Evolutionary conservation across 1,140 invertebrate genomes (phyloP).

Genomic region (Drosophila miranda): DNA sequence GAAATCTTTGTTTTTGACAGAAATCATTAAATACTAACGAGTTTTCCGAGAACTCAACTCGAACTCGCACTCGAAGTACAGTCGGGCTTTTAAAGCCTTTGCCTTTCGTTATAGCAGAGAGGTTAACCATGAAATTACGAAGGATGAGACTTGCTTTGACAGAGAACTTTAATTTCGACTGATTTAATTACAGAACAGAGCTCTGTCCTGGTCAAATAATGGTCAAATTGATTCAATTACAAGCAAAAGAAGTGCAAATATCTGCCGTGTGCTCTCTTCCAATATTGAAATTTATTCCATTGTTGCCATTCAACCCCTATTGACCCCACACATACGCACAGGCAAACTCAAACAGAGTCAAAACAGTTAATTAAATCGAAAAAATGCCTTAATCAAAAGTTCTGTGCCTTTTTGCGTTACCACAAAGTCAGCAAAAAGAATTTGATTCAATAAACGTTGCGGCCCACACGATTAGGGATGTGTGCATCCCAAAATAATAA

Average conservation of each 20-base stretch:
- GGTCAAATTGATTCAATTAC: too few relatives aligned
- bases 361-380: constrained; percentile 60
- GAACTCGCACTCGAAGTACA: too few relatives aligned
- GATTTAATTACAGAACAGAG: too few relatives aligned
- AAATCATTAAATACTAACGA: background rate
- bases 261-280: too few relatives aligned
- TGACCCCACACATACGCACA: background rate
- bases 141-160: too few relatives aligned
- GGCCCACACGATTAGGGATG: constrained; percentile 15
- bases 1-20: too few relatives aligned
- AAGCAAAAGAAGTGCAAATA: too few relatives aligned
- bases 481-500: background rate
- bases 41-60: background rate
- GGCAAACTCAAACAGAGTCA: constrained; percentile 10
- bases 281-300: constrained; percentile 8
- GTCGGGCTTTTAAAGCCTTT: too few relatives aligned
- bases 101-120: too few relatives aligned
- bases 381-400: constrained; percentile 51
- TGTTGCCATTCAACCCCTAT: background rate
- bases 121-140: too few relatives aligned
- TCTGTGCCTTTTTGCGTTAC: constrained; percentile 26
- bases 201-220: too few relatives aligned
- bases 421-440: constrained; percentile 37
- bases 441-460: constrained; percentile 31
- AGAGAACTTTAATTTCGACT: too few relatives aligned